A percentile compares a stretch with the other conserved stretches of the same genome.
Conservation (phyloP, 2,113 vertebrate genomes). For the Xyrauchen texanus region DNA sequence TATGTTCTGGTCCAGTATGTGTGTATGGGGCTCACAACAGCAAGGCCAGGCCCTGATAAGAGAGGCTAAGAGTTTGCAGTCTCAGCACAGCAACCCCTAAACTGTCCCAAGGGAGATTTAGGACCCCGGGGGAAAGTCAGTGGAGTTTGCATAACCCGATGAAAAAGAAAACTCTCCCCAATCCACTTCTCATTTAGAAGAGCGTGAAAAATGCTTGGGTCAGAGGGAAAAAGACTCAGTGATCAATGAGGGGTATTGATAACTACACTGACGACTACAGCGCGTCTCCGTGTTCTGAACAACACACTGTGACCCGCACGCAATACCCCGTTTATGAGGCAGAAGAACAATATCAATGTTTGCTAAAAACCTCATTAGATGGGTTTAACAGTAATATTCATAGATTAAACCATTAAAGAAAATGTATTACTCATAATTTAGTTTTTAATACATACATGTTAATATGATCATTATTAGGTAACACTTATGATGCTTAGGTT, state of each 20-base stretch:
- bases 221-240: conserved; percentile 22
- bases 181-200: conserved; percentile 24
- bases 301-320: conserved; percentile 12
- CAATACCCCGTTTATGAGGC: conserved; percentile 8
- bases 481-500: no score
- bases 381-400: no score
- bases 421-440: no score
- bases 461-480: no score
- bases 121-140: conserved; percentile 19
- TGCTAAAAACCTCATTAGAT: background rate
- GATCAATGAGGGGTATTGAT: conserved; percentile 39
- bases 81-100: conserved; percentile 30
- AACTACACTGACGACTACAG: conserved; percentile 17
- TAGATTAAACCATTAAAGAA: no score
- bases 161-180: background rate
- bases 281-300: background rate
- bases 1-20: background rate
- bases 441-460: no score
- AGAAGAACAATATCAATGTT: background rate
- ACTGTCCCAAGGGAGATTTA: conserved; percentile 31
- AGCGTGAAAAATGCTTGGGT: conserved; percentile 38
- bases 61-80: conserved; percentile 37
- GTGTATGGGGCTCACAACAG: conserved; percentile 23
- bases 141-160: background rate
- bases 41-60: conserved; percentile 27